Evolutionary conservation across 2,113 vertebrate species (phyloP), one percentile per base, ranked within the genome.

Genomic region (Nestor notabilis): DNA sequence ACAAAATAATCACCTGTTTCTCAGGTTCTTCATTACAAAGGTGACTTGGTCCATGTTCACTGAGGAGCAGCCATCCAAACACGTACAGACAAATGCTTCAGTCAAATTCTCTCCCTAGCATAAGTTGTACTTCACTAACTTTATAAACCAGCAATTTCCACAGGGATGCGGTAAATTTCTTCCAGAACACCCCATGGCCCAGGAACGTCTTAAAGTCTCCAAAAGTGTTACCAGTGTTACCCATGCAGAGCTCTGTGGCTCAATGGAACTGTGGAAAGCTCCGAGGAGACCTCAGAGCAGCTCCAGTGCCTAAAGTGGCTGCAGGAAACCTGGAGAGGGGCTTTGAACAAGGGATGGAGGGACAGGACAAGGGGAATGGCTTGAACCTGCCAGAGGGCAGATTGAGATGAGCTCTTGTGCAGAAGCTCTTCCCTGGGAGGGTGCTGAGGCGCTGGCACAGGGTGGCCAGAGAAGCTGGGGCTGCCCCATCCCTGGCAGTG

Each of bases 181-280:
- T 66, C 21, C 43, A 28, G 55, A 61, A 46, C 1, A 39, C 3
- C 39, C 39, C 10, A 4, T 1, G 53, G 37, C 29, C 66, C 84
- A 8, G n/a, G 2, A 6, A 13, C 0, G 1, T 4, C 44, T 29
- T 1, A 10, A 3, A 15, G 29, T 24, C 49, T 56, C 31, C 19
- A 8, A 21, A 56, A 56, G 55, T 20, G 31, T 21, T 21, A 56
- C 55, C 55, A 58, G 13, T 23, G 20, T 58, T 20, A 58, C 55
- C 33, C n/a, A 33, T 4, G 55, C 13, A 58, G 55, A 58, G 33
- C 33, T n/a, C 55, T 21, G 33, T 14, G 33, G 20, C 20, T 23
- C 13, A 56, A n/a, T n/a, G 20, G 33, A 58, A 58, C 55, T 58
- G 55, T 23, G 20, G 33, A 13, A 58, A 33, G 33, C 33, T 58